Evolutionary conservation across 2,113 vertebrate genomes (phyloP).

Genomic region (Chloebia gouldiae): DNA sequence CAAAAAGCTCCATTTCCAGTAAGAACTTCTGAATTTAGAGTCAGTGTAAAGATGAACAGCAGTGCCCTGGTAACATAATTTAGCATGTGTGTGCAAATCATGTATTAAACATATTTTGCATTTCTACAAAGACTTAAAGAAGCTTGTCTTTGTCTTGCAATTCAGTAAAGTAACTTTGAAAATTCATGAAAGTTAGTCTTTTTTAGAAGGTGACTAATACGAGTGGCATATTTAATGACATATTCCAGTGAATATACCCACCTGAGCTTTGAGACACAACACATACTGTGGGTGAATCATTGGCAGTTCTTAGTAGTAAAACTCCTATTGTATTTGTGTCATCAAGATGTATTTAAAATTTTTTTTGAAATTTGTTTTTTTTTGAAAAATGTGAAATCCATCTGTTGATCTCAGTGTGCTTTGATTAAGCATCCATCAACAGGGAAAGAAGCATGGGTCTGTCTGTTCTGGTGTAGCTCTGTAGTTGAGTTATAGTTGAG

Average conservation of each 20-base stretch:
- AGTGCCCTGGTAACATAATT: not conserved
- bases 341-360: not conserved
- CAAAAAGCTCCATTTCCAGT: not conserved
- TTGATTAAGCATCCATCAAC: not conserved
- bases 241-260: not conserved
- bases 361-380: not conserved
- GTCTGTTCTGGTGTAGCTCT: not conserved
- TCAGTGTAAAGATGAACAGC: not conserved
- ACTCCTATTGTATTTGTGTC: not conserved
- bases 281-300: not conserved
- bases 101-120: not conserved
- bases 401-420: not conserved
- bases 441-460: not conserved
- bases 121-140: not conserved
- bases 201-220: not conserved
- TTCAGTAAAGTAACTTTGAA: not conserved
- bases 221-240: not conserved
- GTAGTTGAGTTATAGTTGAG: not conserved
- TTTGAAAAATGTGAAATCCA: not conserved
- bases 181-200: not conserved
- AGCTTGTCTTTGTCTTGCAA: not conserved
- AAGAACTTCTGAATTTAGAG: constrained; percentile 28
- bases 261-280: not conserved
- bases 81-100: not conserved
- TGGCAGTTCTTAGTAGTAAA: not conserved